phyloP scores from a whole-genome alignment of 2,888 invertebrate species.

The Ceraclea dissimilis region DNA sequence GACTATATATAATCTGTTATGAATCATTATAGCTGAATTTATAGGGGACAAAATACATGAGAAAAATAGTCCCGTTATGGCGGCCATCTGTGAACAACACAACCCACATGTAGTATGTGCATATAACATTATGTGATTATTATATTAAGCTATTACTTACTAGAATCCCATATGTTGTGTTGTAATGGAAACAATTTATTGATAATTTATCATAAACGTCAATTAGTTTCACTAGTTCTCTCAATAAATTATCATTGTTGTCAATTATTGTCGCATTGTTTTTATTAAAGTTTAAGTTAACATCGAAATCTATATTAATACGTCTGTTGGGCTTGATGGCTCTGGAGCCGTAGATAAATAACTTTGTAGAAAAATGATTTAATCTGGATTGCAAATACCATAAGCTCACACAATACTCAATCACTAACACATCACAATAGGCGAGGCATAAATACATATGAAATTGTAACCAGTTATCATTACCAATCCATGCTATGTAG shows the following conservation, averaged over 20 bases:
- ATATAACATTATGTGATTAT: neutral
- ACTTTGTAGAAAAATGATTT: neutral
- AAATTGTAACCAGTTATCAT: neutral
- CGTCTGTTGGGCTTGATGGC: neutral
- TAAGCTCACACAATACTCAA: neutral
- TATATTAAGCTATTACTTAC: neutral
- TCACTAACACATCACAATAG: neutral
- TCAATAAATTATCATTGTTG: neutral
- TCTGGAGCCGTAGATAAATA: neutral
- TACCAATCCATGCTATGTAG: neutral
- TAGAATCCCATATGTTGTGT: slow-evolving; percentile 1
- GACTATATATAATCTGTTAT: neutral
- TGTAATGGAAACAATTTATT: neutral
- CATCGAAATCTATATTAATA: neutral
- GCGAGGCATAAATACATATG: neutral
- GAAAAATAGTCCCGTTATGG: neutral
- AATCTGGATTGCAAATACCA: neutral
- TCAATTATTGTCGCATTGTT: neutral
- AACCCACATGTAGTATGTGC: no score
- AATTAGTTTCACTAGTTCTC: neutral
- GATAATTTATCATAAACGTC: slow-evolving; percentile 3
- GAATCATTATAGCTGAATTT: neutral
- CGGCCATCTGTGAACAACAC: neutral
- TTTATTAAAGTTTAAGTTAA: neutral
- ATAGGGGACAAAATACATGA: neutral